Evolutionary conservation across 2,113 vertebrate genomes (phyloP).

Genomic region (Rallus limicola): DNA sequence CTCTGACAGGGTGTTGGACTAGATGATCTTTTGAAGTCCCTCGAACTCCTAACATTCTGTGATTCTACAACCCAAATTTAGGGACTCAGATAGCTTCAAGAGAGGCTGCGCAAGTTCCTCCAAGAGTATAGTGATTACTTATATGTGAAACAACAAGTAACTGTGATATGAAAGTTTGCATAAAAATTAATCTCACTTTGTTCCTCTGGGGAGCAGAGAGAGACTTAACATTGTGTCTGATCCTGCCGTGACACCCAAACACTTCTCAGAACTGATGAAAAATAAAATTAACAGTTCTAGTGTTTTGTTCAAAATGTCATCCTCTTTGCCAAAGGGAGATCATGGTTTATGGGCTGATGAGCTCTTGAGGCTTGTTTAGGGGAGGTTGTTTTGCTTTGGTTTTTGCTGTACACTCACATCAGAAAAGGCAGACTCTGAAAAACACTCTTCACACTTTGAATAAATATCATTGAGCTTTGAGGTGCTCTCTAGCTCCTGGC

Average conservation of each 20-base stretch:
- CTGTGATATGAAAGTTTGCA: background rate
- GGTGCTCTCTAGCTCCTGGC: background rate
- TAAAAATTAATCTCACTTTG: background rate
- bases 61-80: background rate
- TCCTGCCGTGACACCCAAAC: background rate
- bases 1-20: too few species aligned
- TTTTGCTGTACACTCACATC: background rate
- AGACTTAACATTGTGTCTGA: background rate
- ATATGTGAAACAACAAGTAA: background rate
- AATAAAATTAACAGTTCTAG: background rate
- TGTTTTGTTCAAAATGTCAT: background rate
- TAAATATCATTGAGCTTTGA: background rate
- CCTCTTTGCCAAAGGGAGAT: background rate
- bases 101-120: background rate
- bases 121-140: background rate
- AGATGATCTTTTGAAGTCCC: too few species aligned
- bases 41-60: too few species aligned
- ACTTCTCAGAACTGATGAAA: background rate
- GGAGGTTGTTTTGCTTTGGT: background rate
- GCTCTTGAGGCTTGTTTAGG: background rate
- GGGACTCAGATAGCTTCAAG: background rate
- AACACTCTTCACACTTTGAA: background rate
- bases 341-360: background rate
- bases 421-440: background rate
- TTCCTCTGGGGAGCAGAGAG: background rate